These are phyloP conservation scores for Teleiodes luculella DNA, from an alignment of 2,888 invertebrate genomes.

Conservation along the genomic window DNA sequence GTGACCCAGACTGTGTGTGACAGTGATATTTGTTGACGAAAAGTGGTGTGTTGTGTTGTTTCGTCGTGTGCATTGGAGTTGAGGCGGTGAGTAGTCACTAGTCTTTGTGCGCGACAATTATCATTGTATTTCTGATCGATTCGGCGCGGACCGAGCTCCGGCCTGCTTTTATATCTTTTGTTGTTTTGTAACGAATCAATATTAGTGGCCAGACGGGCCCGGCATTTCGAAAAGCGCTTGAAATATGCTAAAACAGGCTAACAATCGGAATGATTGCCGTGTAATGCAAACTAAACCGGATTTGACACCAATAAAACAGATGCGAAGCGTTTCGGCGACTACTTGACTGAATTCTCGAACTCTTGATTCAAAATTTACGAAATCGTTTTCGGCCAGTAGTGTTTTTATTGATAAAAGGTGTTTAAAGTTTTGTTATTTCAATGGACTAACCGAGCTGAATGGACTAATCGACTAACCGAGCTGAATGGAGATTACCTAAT, in stretches of 20 bases:
- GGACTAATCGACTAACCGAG: too few species aligned
- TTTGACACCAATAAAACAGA: background rate
- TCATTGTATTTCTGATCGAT: conserved; percentile 70
- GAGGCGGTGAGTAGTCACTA: conserved; percentile 67
- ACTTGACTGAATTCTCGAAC: background rate
- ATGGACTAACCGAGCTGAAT: too few species aligned
- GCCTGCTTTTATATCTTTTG: conserved; percentile 71
- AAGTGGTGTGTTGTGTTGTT: conserved; percentile 62
- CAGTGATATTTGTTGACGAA: conserved; percentile 48
- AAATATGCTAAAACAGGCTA: too few species aligned
- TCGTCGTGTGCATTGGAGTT: conserved; percentile 68
- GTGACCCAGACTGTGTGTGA: conserved; percentile 2
- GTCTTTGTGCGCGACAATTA: conserved; percentile 78
- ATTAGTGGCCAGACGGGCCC: conserved; percentile 58
- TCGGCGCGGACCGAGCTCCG: conserved; percentile 39
- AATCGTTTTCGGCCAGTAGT: background rate
- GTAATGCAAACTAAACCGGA: background rate
- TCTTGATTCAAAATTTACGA: background rate
- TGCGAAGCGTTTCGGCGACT: background rate
- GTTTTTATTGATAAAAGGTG: background rate
- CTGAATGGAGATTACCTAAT: too few species aligned
- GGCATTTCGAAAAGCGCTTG: conserved; percentile 27
- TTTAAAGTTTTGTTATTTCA: background rate
- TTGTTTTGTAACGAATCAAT: conserved; percentile 78
- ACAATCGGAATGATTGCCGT: background rate